Base-by-base conservation (phyloP, 2,113 vertebrate genomes). In the Aleadryas rufinucha region DNA sequence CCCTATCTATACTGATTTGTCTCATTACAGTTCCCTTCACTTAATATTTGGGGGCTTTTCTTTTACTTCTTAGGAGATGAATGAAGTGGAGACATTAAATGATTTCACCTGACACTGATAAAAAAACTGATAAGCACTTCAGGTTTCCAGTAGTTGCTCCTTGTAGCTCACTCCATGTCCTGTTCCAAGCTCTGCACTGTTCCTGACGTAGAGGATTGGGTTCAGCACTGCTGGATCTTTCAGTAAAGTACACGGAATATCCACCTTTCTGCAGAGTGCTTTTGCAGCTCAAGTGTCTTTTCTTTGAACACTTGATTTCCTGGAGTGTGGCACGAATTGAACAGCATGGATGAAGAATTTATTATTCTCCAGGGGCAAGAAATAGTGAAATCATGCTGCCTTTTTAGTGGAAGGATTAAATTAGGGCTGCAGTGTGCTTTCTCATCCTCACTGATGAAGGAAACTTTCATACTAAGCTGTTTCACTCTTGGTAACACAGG, bases 331-430 rank as follows among this genome's bases (percentile, higher is more conserved):
- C 76, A 84, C 93, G 90, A 97, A 97, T 96, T 93, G 93, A 96
- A 92, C 95, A 93, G 96, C 92, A 63, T 94, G 95, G 95, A 95
- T 96, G 95, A 96, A 96, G 95, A 96, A 96, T 93, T 96, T 93
- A 91, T 93, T 96, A 95, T 95, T 95, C 95, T 94, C 93, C 44
- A 84, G 69, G 88, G 93, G 83, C 87, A 95, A 96, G 89, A 95
- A 96, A 69, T 90, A 92, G 93, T 93, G 95, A 96, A 94, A 93
- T 93, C 64, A 13, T 95, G 95, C 95, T 96, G 84, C 87, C 82
- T 95, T 97, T 96, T 96, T 95, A 93, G 93, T 69, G 49, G 92
- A 84, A 87, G 83, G 90, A 95, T 95, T 96, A 92, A 83, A 93
- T 94, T 89, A 93, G 63, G 92, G 52, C 90, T 95, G 79, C 83